Evolutionary conservation across 2,113 vertebrate species (phyloP).

Genomic region (Spea multiplicata): DNA sequence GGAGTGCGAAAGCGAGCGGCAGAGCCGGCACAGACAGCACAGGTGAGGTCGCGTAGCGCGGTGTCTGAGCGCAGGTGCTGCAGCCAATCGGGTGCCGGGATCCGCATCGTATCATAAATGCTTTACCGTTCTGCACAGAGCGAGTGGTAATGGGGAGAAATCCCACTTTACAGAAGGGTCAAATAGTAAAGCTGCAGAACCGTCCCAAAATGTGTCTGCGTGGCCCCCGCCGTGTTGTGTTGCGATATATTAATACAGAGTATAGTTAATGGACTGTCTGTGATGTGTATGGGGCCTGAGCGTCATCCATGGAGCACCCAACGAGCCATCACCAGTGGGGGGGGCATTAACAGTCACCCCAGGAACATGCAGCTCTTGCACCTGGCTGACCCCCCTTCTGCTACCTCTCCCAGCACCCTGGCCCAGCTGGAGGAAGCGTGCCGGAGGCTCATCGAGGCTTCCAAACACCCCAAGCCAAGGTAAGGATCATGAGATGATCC

Average conservation of each 20-base stretch:
- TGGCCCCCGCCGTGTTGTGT: too few species aligned
- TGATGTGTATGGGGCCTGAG: too few species aligned
- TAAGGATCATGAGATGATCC: slow-evolving; percentile 51
- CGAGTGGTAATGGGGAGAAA: too few species aligned
- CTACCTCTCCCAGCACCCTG: slow-evolving; percentile 80
- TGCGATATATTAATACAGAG: too few species aligned
- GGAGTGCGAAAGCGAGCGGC: slow-evolving; percentile 77
- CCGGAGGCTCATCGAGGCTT: slow-evolving; percentile 87
- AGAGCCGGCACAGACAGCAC: slow-evolving; percentile 83
- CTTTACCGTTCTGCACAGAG: too few species aligned
- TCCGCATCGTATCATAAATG: too few species aligned
- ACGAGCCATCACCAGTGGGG: slow-evolving; percentile 81
- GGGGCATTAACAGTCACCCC: slow-evolving; percentile 66
- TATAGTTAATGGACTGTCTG: too few species aligned
- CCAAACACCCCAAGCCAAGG: slow-evolving; percentile 87
- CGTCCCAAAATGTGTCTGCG: too few species aligned
- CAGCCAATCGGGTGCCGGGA: too few species aligned
- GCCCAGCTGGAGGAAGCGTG: slow-evolving; percentile 95
- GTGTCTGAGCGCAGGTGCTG: too few species aligned
- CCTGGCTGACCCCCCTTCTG: slow-evolving; percentile 84
- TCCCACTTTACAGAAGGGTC: too few species aligned
- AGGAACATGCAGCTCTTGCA: slow-evolving; percentile 78
- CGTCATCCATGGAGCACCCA: slow-evolving; percentile 51
- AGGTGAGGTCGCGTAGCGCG: slow-evolving; percentile 67
- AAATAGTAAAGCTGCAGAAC: too few species aligned